Evolutionary conservation across 1,140 invertebrate species (phyloP), one percentile per base, ranked within the genome.

Genomic region (Meteorus sp.): DNA sequence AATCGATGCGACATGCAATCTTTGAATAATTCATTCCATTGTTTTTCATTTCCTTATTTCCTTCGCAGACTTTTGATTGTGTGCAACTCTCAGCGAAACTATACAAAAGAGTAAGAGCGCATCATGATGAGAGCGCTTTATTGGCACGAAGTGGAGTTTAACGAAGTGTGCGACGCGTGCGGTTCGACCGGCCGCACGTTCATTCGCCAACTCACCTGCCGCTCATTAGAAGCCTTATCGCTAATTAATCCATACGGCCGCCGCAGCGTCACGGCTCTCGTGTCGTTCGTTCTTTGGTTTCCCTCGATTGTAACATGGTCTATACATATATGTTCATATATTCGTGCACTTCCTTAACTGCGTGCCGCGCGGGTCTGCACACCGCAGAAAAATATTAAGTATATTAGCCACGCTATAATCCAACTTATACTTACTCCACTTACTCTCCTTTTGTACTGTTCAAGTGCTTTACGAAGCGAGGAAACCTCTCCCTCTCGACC

Each of bases 141-240:
- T 54, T 55, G 56, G 62, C 43, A 25, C 53, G 44, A 39, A 51
- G 50, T 60, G 25, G 37, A 35, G 55, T 61, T 60, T 59, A 48
- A 54, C n/a, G 35, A 56, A 54, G 48, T 55, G 45, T 51, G 19
- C 39, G 53, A 56, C 58, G 56, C 60, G 56, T 60, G 60, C 54
- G 59, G 56, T 60, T 71, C 68, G 65, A 19, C 56, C 35, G 45
- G 44, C 17, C 47, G 53, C 53, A 53, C 43, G 50, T 55, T 62
- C 50, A 58, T 59, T 62, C 52, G 61, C 35, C 45, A 37, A 62
- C 64, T 77, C 75, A 78, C 75, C 77, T 78, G 77, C 74, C 71
- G 71, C 77, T 80, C 78, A 79, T 80, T 80, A 79, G 74, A 78
- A 75, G 70, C 69, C 78, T 79, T 79, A 80, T 77, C 78, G 74